phyloP scores from a whole-genome alignment of 2,113 vertebrate species.

The Oryzias celebensis region DNA sequence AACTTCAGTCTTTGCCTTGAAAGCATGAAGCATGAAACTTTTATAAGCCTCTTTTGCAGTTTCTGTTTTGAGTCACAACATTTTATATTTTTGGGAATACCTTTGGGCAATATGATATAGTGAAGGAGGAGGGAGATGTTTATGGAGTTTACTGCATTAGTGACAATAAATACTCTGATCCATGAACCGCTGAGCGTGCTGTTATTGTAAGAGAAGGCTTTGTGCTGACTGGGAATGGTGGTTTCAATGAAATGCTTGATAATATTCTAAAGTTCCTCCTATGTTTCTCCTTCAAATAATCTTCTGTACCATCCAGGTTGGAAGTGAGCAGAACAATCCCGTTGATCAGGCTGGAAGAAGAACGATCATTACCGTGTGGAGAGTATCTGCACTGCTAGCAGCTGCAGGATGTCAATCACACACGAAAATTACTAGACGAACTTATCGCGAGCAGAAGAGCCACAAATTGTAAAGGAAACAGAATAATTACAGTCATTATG shows the following conservation, averaged over 20 bases:
- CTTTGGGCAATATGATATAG: conserved; percentile 43
- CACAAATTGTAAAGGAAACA: conserved; percentile 11
- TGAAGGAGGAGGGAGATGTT: conserved; percentile 31
- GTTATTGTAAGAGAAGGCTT: conserved; percentile 9
- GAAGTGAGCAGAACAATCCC: conserved; percentile 4
- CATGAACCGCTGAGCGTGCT: neutral
- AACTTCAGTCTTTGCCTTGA: conserved; percentile 24
- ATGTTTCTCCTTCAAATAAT: neutral
- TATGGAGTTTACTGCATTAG: conserved; percentile 15
- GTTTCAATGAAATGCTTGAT: conserved; percentile 1
- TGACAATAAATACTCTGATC: conserved; percentile 24
- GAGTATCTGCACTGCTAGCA: conserved; percentile 2
- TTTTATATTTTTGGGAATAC: conserved; percentile 54
- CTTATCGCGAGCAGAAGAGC: conserved; percentile 5
- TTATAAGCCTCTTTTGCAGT: conserved; percentile 24
- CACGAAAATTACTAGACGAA: neutral
- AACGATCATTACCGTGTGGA: conserved; percentile 19
- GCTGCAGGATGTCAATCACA: conserved; percentile 13
- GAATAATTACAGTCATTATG: conserved; percentile 28
- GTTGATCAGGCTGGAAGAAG: conserved; percentile 31
- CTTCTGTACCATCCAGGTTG: conserved; percentile 1
- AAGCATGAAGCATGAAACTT: conserved; percentile 16
- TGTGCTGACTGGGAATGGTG: conserved; percentile 1
- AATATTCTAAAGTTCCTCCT: conserved; percentile 15
- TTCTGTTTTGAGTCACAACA: conserved; percentile 33